A percentile compares a stretch with the other conserved stretches of the same genome.
Conservation (phyloP, 2,888 invertebrate species). For the Eretmocerus hayati region DNA sequence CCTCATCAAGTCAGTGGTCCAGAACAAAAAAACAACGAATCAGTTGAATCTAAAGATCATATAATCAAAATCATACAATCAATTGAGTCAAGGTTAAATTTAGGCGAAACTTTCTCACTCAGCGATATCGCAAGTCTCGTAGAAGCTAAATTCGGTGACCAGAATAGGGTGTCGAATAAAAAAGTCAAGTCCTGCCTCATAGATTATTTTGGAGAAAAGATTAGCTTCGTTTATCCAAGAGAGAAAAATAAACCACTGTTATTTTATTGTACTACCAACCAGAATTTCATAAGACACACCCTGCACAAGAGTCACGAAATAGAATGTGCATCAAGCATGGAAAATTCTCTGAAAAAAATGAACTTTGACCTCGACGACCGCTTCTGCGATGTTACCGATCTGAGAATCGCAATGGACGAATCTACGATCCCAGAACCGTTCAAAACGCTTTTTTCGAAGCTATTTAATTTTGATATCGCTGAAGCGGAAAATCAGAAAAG, state of each 20-base stretch:
- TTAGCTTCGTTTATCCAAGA: neutral
- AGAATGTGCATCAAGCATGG: neutral
- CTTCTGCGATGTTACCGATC: neutral
- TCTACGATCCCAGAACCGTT: neutral
- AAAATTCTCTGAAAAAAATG: neutral
- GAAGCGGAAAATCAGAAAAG: neutral
- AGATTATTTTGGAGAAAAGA: neutral
- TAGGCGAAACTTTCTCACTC: neutral
- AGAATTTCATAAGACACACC: too few relatives aligned
- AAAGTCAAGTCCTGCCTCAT: neutral
- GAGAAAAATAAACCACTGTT: conserved; percentile 1
- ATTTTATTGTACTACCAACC: neutral
- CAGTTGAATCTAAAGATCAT: too few relatives aligned
- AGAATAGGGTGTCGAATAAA: neutral
- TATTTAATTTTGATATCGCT: neutral
- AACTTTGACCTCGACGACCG: neutral
- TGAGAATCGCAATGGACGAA: neutral
- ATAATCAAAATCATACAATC: too few relatives aligned
- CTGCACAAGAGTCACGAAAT: too few relatives aligned
- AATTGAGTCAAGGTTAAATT: neutral
- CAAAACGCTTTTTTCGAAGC: neutral
- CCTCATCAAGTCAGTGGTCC: too few relatives aligned
- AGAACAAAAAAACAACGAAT: too few relatives aligned
- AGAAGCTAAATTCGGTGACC: neutral
- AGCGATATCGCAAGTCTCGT: neutral